These are phyloP conservation scores for Eudyptes chrysolophus DNA, from an alignment of 2,113 vertebrate species.

Conservation along the genomic window DNA sequence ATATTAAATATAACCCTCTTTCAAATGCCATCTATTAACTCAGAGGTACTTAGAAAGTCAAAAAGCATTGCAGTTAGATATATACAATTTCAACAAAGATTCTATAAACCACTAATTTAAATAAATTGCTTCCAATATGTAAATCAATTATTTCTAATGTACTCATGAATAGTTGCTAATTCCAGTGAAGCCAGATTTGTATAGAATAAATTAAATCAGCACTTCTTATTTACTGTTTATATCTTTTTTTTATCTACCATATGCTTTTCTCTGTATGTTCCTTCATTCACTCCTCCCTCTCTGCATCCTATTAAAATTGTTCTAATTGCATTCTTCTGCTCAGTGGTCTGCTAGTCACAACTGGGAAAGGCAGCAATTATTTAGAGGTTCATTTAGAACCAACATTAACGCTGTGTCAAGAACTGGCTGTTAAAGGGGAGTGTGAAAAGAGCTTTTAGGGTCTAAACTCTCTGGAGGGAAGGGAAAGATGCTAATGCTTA, in stretches of 20 bases:
- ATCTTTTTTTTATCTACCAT: not conserved
- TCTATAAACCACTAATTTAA: not conserved
- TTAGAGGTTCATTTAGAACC: not conserved
- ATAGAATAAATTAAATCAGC: not conserved
- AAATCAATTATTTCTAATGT: not conserved
- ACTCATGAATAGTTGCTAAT: not conserved
- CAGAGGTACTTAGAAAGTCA: not conserved
- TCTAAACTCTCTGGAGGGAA: not conserved
- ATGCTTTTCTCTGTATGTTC: not conserved
- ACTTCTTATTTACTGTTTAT: not conserved
- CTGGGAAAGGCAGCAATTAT: not conserved
- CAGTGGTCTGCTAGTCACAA: not conserved
- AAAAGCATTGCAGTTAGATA: not conserved
- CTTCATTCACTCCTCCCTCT: not conserved
- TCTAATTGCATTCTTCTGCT: conserved; percentile 6
- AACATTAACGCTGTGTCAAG: not conserved
- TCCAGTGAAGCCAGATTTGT: not conserved
- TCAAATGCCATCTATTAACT: not conserved
- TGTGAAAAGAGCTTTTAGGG: not conserved
- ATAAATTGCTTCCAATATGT: not conserved
- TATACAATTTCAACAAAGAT: not conserved
- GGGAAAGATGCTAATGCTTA: not conserved
- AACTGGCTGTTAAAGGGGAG: not conserved
- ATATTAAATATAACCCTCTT: not conserved
- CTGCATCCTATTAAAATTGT: not conserved